Evolutionary conservation across 2,797 vertebrate species (phyloP).

Genomic region (Danio albolineatus): DNA sequence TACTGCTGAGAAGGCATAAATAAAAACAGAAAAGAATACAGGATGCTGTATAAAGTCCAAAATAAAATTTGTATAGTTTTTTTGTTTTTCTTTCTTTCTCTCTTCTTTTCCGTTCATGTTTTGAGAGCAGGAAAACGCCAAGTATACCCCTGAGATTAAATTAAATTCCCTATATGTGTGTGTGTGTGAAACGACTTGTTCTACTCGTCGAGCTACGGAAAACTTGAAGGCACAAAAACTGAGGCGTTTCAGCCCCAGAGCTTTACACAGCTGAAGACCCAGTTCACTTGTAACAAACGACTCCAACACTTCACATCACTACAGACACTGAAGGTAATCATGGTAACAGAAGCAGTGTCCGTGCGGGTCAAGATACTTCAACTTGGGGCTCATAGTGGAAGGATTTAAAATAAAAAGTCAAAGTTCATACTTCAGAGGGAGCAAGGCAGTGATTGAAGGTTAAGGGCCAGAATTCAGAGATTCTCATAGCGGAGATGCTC

Average conservation of each 20-base stretch:
- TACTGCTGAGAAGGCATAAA: constrained; percentile 85
- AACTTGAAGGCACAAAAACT: constrained; percentile 84
- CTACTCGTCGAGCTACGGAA: constrained; percentile 71
- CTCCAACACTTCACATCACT: constrained; percentile 30
- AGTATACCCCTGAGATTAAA: constrained; percentile 85
- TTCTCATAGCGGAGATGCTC: constrained; percentile 34
- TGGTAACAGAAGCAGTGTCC: constrained; percentile 18
- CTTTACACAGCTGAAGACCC: constrained; percentile 56
- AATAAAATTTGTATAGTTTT: constrained; percentile 73
- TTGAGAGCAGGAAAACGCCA: constrained; percentile 77
- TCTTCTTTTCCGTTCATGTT: constrained; percentile 22
- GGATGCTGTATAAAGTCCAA: constrained; percentile 78
- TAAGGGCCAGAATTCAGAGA: constrained; percentile 52
- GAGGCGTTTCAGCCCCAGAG: constrained; percentile 72
- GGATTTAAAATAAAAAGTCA: neutral
- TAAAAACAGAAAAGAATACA: constrained; percentile 77
- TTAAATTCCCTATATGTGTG: constrained; percentile 70
- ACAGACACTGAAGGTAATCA: constrained; percentile 22
- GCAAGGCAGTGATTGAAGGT: constrained; percentile 58
- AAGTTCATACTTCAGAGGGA: constrained; percentile 31
- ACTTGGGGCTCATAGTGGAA: constrained; percentile 5
- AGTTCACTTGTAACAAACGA: constrained; percentile 24
- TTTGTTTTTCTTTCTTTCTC: neutral
- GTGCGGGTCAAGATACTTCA: constrained; percentile 11
- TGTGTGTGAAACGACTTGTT: constrained; percentile 66